Conservation (phyloP, 2,888 invertebrate species). For the Clepsis dumicolana region DNA sequence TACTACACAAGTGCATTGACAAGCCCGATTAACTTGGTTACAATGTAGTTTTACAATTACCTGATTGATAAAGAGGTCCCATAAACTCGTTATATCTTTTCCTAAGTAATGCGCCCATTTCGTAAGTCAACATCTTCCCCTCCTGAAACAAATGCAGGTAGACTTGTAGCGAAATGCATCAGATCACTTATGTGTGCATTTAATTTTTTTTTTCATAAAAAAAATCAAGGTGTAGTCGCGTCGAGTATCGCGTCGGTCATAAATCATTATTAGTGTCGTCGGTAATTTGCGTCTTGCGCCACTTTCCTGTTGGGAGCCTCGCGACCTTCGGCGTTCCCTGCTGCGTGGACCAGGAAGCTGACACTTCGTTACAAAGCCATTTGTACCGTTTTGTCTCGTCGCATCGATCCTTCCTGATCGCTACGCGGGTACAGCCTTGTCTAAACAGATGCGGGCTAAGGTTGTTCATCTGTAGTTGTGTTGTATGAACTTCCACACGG, state of each 20-base stretch:
- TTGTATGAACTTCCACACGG: not conserved
- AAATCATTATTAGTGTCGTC: conserved; percentile 81
- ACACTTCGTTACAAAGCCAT: conserved; percentile 70
- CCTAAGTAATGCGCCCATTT: conserved; percentile 85
- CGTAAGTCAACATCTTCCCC: conserved; percentile 84
- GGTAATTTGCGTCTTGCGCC: conserved; percentile 67
- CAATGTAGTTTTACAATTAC: conserved; percentile 57
- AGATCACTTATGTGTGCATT: no score
- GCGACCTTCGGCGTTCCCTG: conserved; percentile 76
- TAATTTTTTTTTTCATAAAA: not conserved
- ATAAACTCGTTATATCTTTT: conserved; percentile 82
- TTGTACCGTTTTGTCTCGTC: conserved; percentile 63
- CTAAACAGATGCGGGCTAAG: conserved; percentile 8
- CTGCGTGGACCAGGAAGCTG: conserved; percentile 69
- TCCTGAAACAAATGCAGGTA: conserved; percentile 66
- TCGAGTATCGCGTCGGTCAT: conserved; percentile 64
- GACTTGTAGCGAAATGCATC: no score
- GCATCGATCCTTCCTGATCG: conserved; percentile 51
- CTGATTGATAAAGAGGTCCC: conserved; percentile 75
- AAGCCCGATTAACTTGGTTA: no score
- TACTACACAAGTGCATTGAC: no score
- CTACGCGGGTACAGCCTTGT: conserved; percentile 53
- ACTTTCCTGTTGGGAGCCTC: conserved; percentile 70
- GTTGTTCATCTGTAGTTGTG: not conserved
- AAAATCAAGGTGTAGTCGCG: conserved; percentile 49